Evolutionary conservation across 2,888 invertebrate genomes (phyloP), one percentile per base, ranked within the genome.

Genomic region (Allophyes oxyacanthae): DNA sequence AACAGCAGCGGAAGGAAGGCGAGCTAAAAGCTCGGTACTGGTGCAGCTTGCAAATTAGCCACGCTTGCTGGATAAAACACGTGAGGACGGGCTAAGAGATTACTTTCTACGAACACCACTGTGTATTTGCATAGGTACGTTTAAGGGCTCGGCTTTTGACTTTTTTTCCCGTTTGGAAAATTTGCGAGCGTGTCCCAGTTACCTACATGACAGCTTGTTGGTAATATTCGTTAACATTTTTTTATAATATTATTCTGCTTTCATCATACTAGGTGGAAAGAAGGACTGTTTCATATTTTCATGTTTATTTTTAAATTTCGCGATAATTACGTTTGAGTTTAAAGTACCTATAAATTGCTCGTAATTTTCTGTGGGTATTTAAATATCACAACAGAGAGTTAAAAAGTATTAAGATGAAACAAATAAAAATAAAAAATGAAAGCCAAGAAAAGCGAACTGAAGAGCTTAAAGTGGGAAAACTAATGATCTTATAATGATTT

Each of bases 1-100:
- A 87, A 88, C 87, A 86, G 78, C 79, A 78, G 77, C 88, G 91
- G 89, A 90, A 90, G 90, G 88, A 89, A 90, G 85, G 83, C 83
- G 75, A 81, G 87, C 87, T 90, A 88, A 90, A 89, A 90, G 90
- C 90, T 81, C 82, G 80, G 56, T 79, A 76, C 79, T 81, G 79
- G 73, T 87, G 87, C 87, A 87, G 82, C 85, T 83, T 84, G 87
- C 87, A 88, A 88, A 90, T 91, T 91, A 90, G 88, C 89, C 85
- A 86, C 88, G 88, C 86, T 86, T 81, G 81, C 85, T 80, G 86
- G 78, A 76, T 83, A 82, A 79, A 84, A 85, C 89, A 87, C 84
- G 85, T 86, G 85, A 86, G 84, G 77, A 78, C 72, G 81, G 76
- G 78, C 85, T 90, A 87, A 88, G 82, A 89, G 87, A 88, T 89